These are phyloP conservation scores for Phoxinus dragarum DNA, from an alignment of 2,797 vertebrate species.

Conservation along the genomic window DNA sequence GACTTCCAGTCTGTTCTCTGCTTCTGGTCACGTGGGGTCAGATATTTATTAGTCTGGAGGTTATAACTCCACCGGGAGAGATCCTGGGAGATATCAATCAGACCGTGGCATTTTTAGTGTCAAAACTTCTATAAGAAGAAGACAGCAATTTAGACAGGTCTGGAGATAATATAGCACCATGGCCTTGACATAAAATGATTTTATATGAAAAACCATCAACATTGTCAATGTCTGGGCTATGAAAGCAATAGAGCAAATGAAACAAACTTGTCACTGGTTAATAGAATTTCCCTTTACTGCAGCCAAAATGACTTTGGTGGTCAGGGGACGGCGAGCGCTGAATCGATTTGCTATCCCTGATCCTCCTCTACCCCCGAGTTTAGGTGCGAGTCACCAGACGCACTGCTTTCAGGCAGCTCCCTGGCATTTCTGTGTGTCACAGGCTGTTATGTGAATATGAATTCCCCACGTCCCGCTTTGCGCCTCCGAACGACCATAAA, in stretches of 20 bases:
- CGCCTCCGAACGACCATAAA: conserved; percentile 67
- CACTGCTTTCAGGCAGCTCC: conserved; percentile 65
- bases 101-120: conserved; percentile 43
- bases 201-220: conserved; percentile 52
- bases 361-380: conserved; percentile 44
- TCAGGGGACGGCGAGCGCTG: conserved; percentile 31
- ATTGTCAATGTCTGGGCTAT: conserved; percentile 43
- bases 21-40: conserved; percentile 22
- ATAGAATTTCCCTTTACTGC: conserved; percentile 51
- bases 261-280: conserved; percentile 53
- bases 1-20: conserved; percentile 14
- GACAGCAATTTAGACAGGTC: conserved; percentile 42
- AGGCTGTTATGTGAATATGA: conserved; percentile 69
- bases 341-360: conserved; percentile 59
- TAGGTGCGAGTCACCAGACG: conserved; percentile 40
- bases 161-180: conserved; percentile 40
- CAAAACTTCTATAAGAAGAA: conserved; percentile 41
- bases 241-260: conserved; percentile 46
- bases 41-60: conserved; percentile 34
- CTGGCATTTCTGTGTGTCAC: conserved; percentile 74
- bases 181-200: conserved; percentile 45
- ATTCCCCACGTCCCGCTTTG: conserved; percentile 56
- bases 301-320: conserved; percentile 44
- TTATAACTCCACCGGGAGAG: conserved; percentile 16
- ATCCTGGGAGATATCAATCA: conserved; percentile 36